Evolutionary conservation across 2,888 invertebrate genomes (phyloP).

Genomic region (Pelosia muscerda): DNA sequence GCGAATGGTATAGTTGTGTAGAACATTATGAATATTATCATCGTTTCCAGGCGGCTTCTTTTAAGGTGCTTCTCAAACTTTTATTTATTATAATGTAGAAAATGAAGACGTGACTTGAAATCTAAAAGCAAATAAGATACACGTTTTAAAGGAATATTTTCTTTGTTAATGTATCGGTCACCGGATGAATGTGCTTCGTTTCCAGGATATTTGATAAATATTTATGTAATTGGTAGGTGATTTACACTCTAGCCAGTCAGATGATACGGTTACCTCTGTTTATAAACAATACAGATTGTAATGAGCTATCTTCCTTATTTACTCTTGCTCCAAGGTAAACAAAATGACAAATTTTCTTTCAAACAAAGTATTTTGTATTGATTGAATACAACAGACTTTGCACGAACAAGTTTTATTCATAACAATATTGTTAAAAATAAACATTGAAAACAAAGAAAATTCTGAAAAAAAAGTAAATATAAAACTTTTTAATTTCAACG

Average conservation of each 20-base stretch:
- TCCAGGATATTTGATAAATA: not conserved
- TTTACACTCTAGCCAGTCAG: too few relatives aligned
- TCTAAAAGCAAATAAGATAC: not conserved
- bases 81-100: not conserved
- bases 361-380: too few relatives aligned
- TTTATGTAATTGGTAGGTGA: not conserved
- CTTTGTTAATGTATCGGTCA: not conserved
- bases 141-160: not conserved
- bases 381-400: too few relatives aligned
- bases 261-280: too few relatives aligned
- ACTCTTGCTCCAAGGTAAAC: too few relatives aligned
- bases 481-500: slow-evolving; percentile 33
- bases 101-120: not conserved
- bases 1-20: not conserved
- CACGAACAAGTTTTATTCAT: not conserved
- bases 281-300: too few relatives aligned
- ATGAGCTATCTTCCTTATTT: too few relatives aligned
- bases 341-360: too few relatives aligned
- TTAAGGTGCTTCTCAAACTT: not conserved
- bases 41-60: not conserved
- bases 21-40: not conserved
- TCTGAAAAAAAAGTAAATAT: not conserved
- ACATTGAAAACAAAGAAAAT: not conserved
- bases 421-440: slow-evolving; percentile 20
- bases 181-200: not conserved